Evolutionary conservation across 2,888 invertebrate genomes (phyloP).

Genomic region (Agrotis segetum): DNA sequence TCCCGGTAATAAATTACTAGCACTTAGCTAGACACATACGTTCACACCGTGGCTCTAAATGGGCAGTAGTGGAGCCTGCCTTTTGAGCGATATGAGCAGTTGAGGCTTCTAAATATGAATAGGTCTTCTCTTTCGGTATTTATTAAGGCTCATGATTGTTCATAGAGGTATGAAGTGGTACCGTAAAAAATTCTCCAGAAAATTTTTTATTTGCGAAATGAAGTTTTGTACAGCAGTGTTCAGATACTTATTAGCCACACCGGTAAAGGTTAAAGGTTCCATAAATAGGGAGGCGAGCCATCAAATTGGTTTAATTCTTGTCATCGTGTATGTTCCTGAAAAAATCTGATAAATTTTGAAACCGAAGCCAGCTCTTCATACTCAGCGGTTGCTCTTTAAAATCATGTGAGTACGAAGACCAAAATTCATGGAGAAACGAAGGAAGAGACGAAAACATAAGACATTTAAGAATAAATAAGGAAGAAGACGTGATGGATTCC

Average conservation of each 20-base stretch:
- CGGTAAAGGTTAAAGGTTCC: background rate
- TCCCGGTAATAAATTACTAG: slow-evolving; percentile 29
- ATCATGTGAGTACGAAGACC: background rate
- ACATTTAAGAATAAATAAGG: background rate
- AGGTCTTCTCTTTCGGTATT: background rate
- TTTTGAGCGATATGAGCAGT: background rate
- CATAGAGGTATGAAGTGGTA: too few species aligned
- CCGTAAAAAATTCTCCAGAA: too few species aligned
- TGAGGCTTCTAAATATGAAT: too few species aligned
- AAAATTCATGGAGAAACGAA: background rate
- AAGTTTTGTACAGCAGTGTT: too few species aligned
- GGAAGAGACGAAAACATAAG: background rate
- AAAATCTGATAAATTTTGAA: background rate
- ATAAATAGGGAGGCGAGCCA: background rate
- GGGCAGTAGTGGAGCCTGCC: background rate
- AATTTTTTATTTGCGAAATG: too few species aligned
- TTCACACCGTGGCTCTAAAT: slow-evolving; percentile 23
- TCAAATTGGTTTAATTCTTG: too few species aligned
- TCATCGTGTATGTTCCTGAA: background rate
- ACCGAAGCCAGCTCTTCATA: background rate
- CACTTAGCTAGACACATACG: slow-evolving; percentile 31
- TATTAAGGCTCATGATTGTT: background rate
- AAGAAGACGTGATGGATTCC: background rate
- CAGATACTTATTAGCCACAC: background rate
- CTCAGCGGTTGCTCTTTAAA: background rate